A percentile compares a stretch with the other conserved stretches of the same genome.
Conservation (phyloP, 2,113 vertebrate genomes). For the Petrocephalus microphthalmus region DNA sequence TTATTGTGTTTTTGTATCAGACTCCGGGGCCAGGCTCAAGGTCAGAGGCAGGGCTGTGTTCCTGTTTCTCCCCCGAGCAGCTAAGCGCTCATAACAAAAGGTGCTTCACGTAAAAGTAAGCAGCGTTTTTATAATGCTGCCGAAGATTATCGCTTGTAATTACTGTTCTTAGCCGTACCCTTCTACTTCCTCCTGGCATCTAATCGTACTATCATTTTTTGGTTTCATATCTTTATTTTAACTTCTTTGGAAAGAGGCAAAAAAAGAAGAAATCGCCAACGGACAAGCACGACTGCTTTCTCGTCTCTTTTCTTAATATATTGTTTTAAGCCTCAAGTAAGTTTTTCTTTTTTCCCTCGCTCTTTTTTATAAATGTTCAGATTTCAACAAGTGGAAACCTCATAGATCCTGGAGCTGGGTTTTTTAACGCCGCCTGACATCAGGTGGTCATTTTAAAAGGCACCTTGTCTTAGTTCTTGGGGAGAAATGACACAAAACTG, state of each 20-base stretch:
- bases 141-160: background rate
- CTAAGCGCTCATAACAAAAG: background rate
- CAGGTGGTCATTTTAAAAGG: background rate
- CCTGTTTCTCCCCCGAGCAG: background rate
- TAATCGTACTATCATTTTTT: background rate
- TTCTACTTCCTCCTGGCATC: background rate
- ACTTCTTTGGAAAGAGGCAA: background rate
- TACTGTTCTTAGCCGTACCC: background rate
- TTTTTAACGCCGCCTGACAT: background rate
- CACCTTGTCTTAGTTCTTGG: background rate
- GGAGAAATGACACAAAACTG: background rate
- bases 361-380: background rate
- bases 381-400: background rate
- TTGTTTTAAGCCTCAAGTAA: background rate
- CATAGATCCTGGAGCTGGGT: background rate
- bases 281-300: background rate
- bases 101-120: background rate
- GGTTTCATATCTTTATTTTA: background rate
- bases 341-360: background rate
- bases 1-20: background rate
- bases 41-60: background rate
- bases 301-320: background rate
- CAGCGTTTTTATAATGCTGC: background rate
- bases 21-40: background rate
- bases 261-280: background rate